Evolutionary conservation across 2,113 vertebrate genomes (phyloP), one percentile per base, ranked within the genome.

Genomic region (Dasyprocta punctata): DNA sequence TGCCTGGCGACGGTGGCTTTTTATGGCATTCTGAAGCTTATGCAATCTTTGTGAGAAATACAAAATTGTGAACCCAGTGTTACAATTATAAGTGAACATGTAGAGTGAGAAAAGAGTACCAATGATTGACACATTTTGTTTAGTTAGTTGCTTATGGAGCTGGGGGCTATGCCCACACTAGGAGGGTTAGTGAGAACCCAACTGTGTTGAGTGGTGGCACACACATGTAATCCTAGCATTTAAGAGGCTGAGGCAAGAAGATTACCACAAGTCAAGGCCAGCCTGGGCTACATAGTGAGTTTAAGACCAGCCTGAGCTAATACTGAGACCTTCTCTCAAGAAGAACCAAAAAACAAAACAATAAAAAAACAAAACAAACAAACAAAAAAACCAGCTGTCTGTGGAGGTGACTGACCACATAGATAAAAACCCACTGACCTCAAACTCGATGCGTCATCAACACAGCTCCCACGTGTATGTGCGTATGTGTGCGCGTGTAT

Each of bases 71-170:
- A 86, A 44, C 65, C 52, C 33, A 86, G 7, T 58, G 41, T 41
- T 90, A 58, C 30, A 94, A 88, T 41, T 90, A 58, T 36, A 94
- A 88, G 47, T 71, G 80, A 78, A 56, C 86, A 85, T 81, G 75
- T 82, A 61, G 65, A 44, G 38, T 38, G 56, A 90, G 52, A 58
- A 89, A 89, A 95, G 44, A 92, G 24, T 6, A 49, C 24, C 13
- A 92, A 60, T 17, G 75, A 44, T 36, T 77, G 60, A 41, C 5
- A 69, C 38, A 63, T 47, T 84, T 92, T 86, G 22, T 54, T 49
- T 41, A 28, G 7, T 60, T 49, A 86, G 84, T 49, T 38, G 13
- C 60, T 58, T 60, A 7, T 60, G 49, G 24, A 60, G 12, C 60
- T 54, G 63, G 82, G 63, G 94, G n/a, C 30, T 33, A 5, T 22